Percentiles rank a stretch among this genome's conserved stretches.
phyloP scores from a whole-genome alignment of 2,113 vertebrate species.

The Camelus bactrianus region DNA sequence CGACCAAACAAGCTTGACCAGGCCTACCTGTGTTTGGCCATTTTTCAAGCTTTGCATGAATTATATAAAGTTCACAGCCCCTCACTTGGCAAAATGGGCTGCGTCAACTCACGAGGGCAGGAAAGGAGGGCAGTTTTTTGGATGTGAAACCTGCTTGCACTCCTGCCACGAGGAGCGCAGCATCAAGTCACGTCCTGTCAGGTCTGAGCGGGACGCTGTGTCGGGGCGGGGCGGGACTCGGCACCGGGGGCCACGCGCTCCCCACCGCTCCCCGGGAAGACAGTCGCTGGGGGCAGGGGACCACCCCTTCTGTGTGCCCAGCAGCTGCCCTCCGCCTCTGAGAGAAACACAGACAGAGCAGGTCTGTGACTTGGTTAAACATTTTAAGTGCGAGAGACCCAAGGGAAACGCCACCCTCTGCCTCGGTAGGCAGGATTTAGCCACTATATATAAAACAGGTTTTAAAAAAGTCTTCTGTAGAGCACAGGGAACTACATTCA shows the following conservation, averaged over 20 bases:
- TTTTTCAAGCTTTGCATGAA: not conserved
- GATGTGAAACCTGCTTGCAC: not conserved
- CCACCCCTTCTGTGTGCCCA: too few relatives aligned
- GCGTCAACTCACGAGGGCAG: not conserved
- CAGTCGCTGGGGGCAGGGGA: not conserved
- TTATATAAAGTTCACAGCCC: not conserved
- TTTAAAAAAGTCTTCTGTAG: too few relatives aligned
- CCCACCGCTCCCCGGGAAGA: fast-evolving
- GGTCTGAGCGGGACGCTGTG: not conserved
- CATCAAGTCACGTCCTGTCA: not conserved
- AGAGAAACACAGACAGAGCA: not conserved
- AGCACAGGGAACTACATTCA: too few relatives aligned
- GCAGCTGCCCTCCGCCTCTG: not conserved
- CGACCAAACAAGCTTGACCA: not conserved
- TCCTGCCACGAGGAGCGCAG: not conserved
- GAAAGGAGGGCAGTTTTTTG: not conserved
- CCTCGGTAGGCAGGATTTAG: constrained; percentile 63
- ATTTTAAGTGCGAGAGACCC: not conserved
- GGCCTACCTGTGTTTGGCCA: fast-evolving
- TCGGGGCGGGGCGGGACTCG: fast-evolving
- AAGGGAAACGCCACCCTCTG: constrained; percentile 53
- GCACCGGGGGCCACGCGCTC: fast-evolving
- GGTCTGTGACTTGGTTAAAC: not conserved
- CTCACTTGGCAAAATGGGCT: not conserved
- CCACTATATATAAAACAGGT: too few relatives aligned